phyloP scores from a whole-genome alignment of 1,140 invertebrate genomes.

The Drosophila orosa region DNA sequence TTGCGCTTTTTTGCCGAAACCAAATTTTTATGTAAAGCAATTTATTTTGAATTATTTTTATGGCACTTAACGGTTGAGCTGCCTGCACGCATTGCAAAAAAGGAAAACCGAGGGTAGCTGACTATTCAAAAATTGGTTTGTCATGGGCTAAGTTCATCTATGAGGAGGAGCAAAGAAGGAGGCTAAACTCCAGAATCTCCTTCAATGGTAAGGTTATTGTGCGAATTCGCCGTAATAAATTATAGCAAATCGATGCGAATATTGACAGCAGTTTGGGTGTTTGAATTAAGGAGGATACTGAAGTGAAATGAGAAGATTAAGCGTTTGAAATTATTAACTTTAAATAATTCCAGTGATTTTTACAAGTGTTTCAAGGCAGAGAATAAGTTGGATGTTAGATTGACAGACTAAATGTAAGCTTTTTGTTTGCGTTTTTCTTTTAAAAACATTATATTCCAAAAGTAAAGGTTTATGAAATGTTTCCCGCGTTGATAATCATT shows the following conservation, averaged over 20 bases:
- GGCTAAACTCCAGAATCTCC: neutral
- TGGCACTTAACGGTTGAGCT: conserved; percentile 75
- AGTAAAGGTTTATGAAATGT: too few relatives aligned
- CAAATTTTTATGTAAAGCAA: conserved; percentile 83
- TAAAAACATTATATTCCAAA: too few relatives aligned
- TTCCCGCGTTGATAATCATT: neutral
- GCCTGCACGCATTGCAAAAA: conserved; percentile 28
- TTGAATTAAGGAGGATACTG: conserved; percentile 1
- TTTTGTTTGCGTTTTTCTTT: too few relatives aligned
- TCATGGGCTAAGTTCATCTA: conserved; percentile 9
- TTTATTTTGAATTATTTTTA: conserved; percentile 84
- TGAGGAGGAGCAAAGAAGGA: neutral
- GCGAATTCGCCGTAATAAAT: conserved; percentile 24
- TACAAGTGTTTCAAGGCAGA: too few relatives aligned
- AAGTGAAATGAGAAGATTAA: too few relatives aligned
- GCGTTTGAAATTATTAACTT: neutral
- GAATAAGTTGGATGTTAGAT: too few relatives aligned
- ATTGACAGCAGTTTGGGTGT: conserved; percentile 20
- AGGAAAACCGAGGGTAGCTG: conserved; percentile 16
- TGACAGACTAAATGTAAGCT: too few relatives aligned
- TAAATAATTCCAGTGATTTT: neutral
- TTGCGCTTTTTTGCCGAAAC: conserved; percentile 48
- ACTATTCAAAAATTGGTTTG: conserved; percentile 46
- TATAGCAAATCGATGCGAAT: conserved; percentile 38
- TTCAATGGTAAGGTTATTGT: conserved; percentile 11